Conservation (phyloP, 2,797 vertebrate genomes). For the Acridotheres tristis region DNA sequence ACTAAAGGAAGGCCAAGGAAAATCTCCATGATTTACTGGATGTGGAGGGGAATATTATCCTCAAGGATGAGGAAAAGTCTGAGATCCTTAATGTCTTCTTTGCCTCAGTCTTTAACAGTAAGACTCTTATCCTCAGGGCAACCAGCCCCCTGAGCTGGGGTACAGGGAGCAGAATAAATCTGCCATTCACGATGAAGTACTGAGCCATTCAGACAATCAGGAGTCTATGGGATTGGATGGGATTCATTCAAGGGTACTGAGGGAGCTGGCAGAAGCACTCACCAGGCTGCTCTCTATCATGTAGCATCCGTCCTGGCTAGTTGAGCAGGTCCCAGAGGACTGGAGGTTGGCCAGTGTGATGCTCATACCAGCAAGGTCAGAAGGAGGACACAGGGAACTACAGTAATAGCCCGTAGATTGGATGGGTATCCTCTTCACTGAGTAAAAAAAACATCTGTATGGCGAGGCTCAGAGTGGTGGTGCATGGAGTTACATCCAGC, state of each 20-base stretch:
- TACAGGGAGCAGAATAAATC: not conserved
- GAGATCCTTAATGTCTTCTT: not conserved
- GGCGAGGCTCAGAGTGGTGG: too few species aligned
- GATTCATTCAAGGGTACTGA: not conserved
- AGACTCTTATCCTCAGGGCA: not conserved
- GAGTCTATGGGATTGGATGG: not conserved
- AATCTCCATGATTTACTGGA: not conserved
- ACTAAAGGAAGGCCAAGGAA: not conserved
- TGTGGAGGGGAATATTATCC: rapidly evolving
- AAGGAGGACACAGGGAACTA: not conserved
- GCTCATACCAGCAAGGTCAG: not conserved
- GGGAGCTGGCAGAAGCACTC: not conserved
- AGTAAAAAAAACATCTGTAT: not conserved
- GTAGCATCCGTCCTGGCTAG: not conserved
- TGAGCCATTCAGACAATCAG: not conserved
- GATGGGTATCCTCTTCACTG: not conserved
- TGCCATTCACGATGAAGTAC: not conserved
- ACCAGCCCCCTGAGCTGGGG: not conserved
- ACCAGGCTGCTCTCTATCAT: not conserved
- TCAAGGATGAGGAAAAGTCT: not conserved
- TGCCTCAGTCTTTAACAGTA: not conserved
- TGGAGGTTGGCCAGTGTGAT: not conserved
- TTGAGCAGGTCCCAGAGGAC: not conserved
- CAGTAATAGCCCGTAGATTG: not conserved
- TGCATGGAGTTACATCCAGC: not conserved